A percentile compares a stretch with the other conserved stretches of the same genome.
Conservation (phyloP, 2,113 vertebrate genomes). For the Ariopsis seemanni region DNA sequence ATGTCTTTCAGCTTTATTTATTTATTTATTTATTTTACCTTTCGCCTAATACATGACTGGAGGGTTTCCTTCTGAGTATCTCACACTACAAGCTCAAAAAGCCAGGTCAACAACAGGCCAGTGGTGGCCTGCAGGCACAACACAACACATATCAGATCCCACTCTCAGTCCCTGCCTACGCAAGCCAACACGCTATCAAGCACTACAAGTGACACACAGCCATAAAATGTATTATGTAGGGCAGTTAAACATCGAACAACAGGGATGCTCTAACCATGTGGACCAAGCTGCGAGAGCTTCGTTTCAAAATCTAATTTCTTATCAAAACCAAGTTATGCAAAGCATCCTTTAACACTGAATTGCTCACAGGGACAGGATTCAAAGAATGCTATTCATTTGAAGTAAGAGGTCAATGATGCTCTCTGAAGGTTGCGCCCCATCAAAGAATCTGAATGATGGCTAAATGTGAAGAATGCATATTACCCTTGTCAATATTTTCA, state of each 20-base stretch:
- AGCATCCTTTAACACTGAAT: background rate
- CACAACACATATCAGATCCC: constrained; percentile 6
- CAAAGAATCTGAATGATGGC: constrained; percentile 17
- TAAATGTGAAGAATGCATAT: constrained; percentile 5
- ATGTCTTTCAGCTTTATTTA: constrained; percentile 8
- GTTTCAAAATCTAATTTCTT: background rate
- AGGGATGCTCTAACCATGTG: background rate
- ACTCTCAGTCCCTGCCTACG: background rate
- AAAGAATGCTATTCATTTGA: constrained; percentile 18
- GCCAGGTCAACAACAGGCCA: background rate
- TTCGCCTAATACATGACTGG: constrained; percentile 80
- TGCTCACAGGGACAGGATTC: background rate
- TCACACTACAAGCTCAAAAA: background rate
- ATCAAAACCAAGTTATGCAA: background rate
- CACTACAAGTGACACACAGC: background rate
- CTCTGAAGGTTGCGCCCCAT: background rate
- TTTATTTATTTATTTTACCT: constrained; percentile 70
- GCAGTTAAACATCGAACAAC: background rate
- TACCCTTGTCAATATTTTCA: background rate
- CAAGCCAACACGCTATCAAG: background rate
- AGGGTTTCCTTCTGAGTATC: constrained; percentile 12
- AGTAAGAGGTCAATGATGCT: background rate
- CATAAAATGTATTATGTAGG: background rate
- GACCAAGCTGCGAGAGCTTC: background rate
- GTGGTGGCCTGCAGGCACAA: background rate